Base-by-base conservation (phyloP, 1,140 invertebrate genomes). In the Cotesia glomerata region DNA sequence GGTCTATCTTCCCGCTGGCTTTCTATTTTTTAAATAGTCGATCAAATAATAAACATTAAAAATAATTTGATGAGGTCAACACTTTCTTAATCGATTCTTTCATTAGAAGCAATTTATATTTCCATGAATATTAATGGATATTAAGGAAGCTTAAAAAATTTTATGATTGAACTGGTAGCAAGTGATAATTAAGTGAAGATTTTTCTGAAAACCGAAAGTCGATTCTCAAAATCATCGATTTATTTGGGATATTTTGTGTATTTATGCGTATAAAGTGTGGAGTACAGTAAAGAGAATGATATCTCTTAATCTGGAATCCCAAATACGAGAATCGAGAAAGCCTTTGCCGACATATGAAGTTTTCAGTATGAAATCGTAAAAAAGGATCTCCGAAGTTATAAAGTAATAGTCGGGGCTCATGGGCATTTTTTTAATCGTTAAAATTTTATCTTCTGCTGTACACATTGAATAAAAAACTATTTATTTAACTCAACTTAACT, bases 271-370 rank as follows among this genome's bases (percentile, higher is more conserved):
- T 18, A 64, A 26, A 11, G 18, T 18, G 45, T 51, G 52, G 64
- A 3, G 34, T n/a, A 34, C 8, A 62, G 35, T 32, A 59, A 59
- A 62, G 35, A 65, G 59, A 35, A 34, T 34, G 45, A 65, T 74
- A 74, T 74, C 72, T 52, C 62, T 70, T 62, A 70, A 74, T 74
- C 72, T 74, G 11, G 32, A 64, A 59, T 69, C 49, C 61, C 66
- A 54, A 35, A 52, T 32, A 16, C 54, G 18, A 66, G 59, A 32
- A 61, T 51, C 35, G 36, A 26, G 52, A 67, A 67, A 52, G 52
- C 18, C 56, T 32, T 39, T 49, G n/a, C 34, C 39, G 11, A 26
- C 71, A 72, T 49, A 59, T 66, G 49, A 61, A 56, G 45, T 14
- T 65, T 36, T 32, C 14, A 49, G 14, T 65, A 49, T 26, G 34